Evolutionary conservation across 2,888 invertebrate genomes (phyloP), one percentile per base, ranked within the genome.

Genomic region (Cerastis rubricosa): DNA sequence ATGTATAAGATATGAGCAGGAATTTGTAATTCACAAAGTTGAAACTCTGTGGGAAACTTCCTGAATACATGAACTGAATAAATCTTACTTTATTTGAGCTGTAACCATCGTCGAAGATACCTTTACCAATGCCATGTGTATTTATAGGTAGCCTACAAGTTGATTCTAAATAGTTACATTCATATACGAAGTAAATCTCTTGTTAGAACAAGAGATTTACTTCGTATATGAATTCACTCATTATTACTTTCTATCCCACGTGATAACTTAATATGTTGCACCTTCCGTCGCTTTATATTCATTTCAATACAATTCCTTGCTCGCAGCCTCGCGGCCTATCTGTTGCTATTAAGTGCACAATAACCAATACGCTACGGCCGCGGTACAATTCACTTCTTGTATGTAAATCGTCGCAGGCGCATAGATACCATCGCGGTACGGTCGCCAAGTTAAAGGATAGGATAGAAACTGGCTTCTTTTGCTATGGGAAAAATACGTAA

Each of bases 361-460:
- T 87, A 77, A 84, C 80, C 87, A 87, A 87, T 87, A 79, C 80
- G 76, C 78, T 72, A 63, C 74, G 74, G 65, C 74, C 69, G 74
- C 78, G 70, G 78, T 69, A 87, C 82, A 80, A 85, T 87, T 82
- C 85, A 72, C 68, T 78, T 78, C 76, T 83, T 86, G 85, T 87
- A 87, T 87, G 87, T 87, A 86, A 87, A 87, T 87, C 79, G 80
- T 78, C 79, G 78, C 85, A 82, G 57, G 80, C 87, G 85, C 80
- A 74, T 51, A 64, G 59, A 86, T 84, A 85, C 70, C 77, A 75
- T 78, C 77, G 78, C 57, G 66, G 12, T 80, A 75, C 72, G 57
- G 51, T 14, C 25, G 22, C 85, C 77, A 76, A 0, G 51, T 43
- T 51, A 0, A 2, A 40, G 9, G 12, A 4, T 51, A 3, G 1